Base-by-base conservation (phyloP, 1,140 invertebrate species). In the Zophobas atratus region DNA sequence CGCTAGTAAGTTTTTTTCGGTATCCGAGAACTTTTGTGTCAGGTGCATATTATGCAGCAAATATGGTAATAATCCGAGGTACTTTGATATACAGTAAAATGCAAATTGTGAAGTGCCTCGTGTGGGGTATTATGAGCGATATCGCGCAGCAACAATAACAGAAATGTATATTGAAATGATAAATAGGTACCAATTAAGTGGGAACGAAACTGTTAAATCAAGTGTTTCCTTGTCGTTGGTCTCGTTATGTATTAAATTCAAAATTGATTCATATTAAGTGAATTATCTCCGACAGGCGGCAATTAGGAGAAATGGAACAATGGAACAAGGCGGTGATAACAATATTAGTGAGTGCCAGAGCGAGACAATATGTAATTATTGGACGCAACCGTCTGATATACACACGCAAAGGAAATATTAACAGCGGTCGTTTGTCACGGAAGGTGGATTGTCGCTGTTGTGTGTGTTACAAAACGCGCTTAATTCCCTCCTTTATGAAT, bases 401-500 rank as follows among this genome's bases (percentile, higher is more conserved):
- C 70, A 77, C 79, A 80, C 77, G 79, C 79, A 77, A 80, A 79
- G 79, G 79, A 80, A 79, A 79, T 80, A 80, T 80, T 80, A 80
- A 75, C 77, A 76, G 76, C 55, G 74, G 72, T 75, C 70, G 67
- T 78, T 79, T 79, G 79, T 80, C 79, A 80, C 79, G 79, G 70
- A 80, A 79, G 74, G 57, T 53, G 71, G 36, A 56, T 67, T 73
- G 76, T 67, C 60, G 39, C 60, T 67, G 60, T 43, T 67, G 60
- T 67, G 35, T 60, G 60, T 67, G 60, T 67, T 67, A 46, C 60
- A 41, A 39, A 43, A 67, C 60, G 60, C 2, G 60, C 60, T 67
- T 67, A 67, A 67, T 67, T 67, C 60, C 60, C 60, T 67, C 60
- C 43, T 67, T 67, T 67, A 67, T 67, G 43, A 67, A 67, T 43